These are phyloP conservation scores for Delia radicum DNA, from an alignment of 1,140 invertebrate species.

Conservation along the genomic window DNA sequence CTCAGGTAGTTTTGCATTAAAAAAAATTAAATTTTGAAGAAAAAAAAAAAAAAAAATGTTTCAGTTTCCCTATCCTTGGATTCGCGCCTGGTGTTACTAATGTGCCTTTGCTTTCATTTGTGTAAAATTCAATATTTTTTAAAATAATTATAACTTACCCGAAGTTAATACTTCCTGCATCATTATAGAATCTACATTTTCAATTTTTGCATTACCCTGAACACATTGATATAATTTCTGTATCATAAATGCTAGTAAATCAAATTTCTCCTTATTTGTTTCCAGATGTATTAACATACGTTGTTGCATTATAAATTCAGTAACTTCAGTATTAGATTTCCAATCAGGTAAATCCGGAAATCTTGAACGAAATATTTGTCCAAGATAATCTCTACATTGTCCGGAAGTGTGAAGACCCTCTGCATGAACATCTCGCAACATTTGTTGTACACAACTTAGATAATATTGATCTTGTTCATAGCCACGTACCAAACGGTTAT, in stretches of 20 bases:
- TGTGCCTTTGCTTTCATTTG: too few relatives aligned
- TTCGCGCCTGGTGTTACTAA: too few relatives aligned
- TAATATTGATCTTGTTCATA: conserved; percentile 83
- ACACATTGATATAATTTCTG: conserved; percentile 88
- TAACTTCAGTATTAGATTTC: conserved; percentile 72
- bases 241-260: conserved; percentile 80
- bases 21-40: too few relatives aligned
- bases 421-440: conserved; percentile 79
- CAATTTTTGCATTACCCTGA: conserved; percentile 79
- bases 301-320: conserved; percentile 72
- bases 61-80: too few relatives aligned
- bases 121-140: too few relatives aligned
- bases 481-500: conserved; percentile 72
- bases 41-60: too few relatives aligned
- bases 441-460: conserved; percentile 75
- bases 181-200: conserved; percentile 91
- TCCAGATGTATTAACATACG: conserved; percentile 81
- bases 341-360: conserved; percentile 72
- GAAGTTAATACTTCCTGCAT: conserved; percentile 91
- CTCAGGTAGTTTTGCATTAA: too few relatives aligned
- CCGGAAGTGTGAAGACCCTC: conserved; percentile 73
- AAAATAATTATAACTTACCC: background rate
- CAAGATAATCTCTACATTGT: conserved; percentile 77
- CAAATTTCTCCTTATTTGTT: conserved; percentile 74
- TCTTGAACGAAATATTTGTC: conserved; percentile 77